Percentiles rank a stretch among this genome's conserved stretches.
phyloP scores from a whole-genome alignment of 2,797 vertebrate species.

The Eospalax fontanierii region DNA sequence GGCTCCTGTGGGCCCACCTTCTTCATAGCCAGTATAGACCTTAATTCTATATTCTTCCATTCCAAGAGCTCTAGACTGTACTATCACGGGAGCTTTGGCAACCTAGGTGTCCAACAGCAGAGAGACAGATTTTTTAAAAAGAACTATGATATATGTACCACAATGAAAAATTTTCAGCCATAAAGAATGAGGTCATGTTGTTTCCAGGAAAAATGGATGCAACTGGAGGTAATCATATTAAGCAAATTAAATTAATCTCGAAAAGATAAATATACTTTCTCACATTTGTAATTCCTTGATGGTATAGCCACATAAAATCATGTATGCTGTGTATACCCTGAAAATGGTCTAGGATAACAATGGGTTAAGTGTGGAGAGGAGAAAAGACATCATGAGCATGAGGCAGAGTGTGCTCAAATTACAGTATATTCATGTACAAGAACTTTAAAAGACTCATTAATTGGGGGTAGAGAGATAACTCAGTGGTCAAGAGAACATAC shows the following conservation, averaged over 20 bases:
- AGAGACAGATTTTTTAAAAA: too few species aligned
- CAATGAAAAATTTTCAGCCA: too few species aligned
- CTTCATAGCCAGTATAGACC: too few species aligned
- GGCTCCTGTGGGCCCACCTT: too few species aligned
- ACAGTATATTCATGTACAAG: background rate
- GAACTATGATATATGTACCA: too few species aligned
- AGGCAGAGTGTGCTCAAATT: background rate
- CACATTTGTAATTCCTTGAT: background rate
- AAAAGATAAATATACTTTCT: background rate
- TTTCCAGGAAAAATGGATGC: background rate
- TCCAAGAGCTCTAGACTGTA: too few species aligned
- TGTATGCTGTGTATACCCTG: background rate
- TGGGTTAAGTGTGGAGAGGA: background rate
- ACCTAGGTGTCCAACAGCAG: too few species aligned
- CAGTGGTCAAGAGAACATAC: background rate
- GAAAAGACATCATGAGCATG: background rate
- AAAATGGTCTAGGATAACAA: background rate
- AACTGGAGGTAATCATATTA: background rate
- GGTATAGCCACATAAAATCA: background rate
- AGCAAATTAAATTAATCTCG: background rate
- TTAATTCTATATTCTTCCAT: too few species aligned
- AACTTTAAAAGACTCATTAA: background rate
- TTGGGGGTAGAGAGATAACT: background rate
- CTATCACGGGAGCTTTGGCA: too few species aligned
- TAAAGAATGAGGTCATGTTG: background rate